Evolutionary conservation across 2,888 invertebrate species (phyloP).

Genomic region (Ornithoptera priamus): DNA sequence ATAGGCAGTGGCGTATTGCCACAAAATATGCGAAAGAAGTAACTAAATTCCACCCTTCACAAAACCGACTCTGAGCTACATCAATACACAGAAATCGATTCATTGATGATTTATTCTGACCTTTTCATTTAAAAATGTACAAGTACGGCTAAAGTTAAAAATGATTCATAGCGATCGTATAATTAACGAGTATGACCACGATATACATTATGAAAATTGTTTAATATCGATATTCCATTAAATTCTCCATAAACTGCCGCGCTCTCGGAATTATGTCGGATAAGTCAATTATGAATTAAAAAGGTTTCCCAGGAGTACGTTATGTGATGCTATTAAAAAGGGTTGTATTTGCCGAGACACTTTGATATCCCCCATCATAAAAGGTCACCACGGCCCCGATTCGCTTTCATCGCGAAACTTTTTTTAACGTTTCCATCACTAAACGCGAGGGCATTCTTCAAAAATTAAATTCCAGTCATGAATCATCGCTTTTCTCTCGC

Average conservation of each 20-base stretch:
- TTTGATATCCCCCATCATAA: constrained; percentile 16
- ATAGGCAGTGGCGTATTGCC: no score
- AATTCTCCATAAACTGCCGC: neutral
- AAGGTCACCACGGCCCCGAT: constrained; percentile 6
- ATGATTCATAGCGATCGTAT: no score
- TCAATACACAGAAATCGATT: no score
- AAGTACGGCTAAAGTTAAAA: no score
- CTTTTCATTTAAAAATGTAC: no score
- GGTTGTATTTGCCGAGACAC: constrained; percentile 18
- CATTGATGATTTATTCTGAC: no score
- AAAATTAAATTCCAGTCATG: constrained; percentile 29
- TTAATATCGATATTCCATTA: neutral
- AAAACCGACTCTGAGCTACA: no score
- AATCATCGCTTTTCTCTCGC: constrained; percentile 25
- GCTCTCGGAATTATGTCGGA: neutral
- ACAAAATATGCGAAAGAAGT: no score
- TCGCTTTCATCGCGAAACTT: neutral
- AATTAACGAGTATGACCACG: no score
- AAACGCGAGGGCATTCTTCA: constrained; percentile 16
- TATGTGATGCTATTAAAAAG: constrained; percentile 20
- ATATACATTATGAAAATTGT: neutral
- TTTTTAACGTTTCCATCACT: constrained; percentile 12
- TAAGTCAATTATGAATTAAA: constrained; percentile 22
- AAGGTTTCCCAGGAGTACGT: constrained; percentile 8
- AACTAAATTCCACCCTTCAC: no score